phyloP scores from a whole-genome alignment of 2,797 vertebrate species.

The Propithecus perrieri region DNA sequence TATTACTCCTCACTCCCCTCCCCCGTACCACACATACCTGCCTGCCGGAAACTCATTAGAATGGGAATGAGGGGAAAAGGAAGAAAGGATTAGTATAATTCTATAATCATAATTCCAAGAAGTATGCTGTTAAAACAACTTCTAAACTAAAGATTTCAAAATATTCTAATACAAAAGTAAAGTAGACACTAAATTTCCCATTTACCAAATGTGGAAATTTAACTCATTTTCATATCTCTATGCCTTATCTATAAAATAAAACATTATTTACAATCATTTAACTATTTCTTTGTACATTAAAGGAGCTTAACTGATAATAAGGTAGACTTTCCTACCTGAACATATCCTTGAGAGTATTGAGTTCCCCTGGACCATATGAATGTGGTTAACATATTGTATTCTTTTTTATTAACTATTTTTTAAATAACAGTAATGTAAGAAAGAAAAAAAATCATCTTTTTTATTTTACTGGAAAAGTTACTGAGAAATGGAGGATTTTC shows the following conservation, averaged over 20 bases:
- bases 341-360: background rate
- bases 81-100: background rate
- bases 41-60: slow-evolving; percentile 12
- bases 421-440: background rate
- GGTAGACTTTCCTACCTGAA: background rate
- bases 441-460: background rate
- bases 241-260: background rate
- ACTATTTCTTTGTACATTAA: background rate
- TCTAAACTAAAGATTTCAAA: slow-evolving; percentile 23
- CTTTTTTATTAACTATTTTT: background rate
- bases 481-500: background rate
- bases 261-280: background rate
- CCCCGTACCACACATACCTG: background rate
- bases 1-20: background rate
- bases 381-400: background rate
- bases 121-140: background rate
- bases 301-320: background rate
- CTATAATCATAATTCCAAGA: background rate
- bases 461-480: background rate
- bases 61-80: background rate
- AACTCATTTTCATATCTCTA: background rate
- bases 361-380: background rate
- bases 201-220: background rate
- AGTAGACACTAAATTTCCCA: background rate
- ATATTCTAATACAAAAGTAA: background rate